Percentiles rank a stretch among this genome's conserved stretches.
phyloP scores from a whole-genome alignment of 2,888 invertebrate genomes.

The Frankliniella fusca region DNA sequence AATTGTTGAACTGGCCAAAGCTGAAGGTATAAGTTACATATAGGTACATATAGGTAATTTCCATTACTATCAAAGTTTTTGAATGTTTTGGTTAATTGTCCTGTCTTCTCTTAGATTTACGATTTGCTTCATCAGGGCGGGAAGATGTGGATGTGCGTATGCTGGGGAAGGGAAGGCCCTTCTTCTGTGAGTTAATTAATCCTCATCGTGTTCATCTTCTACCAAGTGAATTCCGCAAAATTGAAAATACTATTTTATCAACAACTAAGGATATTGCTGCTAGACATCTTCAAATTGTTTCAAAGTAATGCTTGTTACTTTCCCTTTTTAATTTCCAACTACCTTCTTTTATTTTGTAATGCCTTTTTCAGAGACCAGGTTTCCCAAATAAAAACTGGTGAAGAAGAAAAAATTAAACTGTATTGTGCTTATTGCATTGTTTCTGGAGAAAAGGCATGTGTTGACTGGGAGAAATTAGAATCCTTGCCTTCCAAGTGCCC shows the following conservation, averaged over 20 bases:
- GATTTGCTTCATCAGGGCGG: constrained; percentile 86
- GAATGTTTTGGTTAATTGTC: neutral
- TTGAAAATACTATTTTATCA: constrained; percentile 53
- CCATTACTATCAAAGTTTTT: constrained; percentile 25
- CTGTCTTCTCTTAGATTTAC: constrained; percentile 50
- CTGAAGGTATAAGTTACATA: constrained; percentile 46
- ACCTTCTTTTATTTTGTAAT: neutral
- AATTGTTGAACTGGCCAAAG: constrained; percentile 58
- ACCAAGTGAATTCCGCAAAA: constrained; percentile 50
- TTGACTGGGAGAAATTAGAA: constrained; percentile 45
- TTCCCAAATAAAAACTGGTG: constrained; percentile 72
- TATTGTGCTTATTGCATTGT: constrained; percentile 73
- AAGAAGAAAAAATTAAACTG: constrained; percentile 80
- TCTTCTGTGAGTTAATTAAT: constrained; percentile 79
- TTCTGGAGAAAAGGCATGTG: constrained; percentile 31
- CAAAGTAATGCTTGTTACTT: constrained; percentile 47
- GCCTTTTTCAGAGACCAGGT: constrained; percentile 58
- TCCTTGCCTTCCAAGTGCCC: constrained; percentile 54
- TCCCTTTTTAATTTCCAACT: neutral
- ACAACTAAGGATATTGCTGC: constrained; percentile 54
- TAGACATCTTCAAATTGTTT: constrained; percentile 61
- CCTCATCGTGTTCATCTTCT: constrained; percentile 56
- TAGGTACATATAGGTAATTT: neutral
- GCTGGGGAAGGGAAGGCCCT: constrained; percentile 87
- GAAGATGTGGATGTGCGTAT: constrained; percentile 97